Percentiles rank a stretch among this genome's conserved stretches.
Evolutionary conservation across 2,888 invertebrate species (phyloP).

Genomic region (Tiliacea aurago): DNA sequence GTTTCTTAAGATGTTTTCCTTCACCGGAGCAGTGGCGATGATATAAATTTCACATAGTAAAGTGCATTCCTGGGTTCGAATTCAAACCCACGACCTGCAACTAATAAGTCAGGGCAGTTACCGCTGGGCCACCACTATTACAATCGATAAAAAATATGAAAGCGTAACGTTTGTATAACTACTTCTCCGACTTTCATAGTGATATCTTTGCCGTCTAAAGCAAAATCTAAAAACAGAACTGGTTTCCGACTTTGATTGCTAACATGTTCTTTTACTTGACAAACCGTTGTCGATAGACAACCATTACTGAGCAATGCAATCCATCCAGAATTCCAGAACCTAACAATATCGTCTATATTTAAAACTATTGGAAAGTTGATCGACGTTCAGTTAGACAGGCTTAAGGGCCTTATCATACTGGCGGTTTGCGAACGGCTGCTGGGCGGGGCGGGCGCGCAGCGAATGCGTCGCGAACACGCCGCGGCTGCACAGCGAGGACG

Average conservation of each 20-base stretch:
- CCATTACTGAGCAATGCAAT: constrained; percentile 2
- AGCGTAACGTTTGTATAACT: neutral
- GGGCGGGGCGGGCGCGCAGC: too few relatives aligned
- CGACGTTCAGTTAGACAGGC: neutral
- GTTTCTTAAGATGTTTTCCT: too few relatives aligned
- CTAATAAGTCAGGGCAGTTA: too few relatives aligned
- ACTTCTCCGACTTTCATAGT: neutral
- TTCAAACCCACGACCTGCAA: too few relatives aligned
- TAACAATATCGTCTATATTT: neutral
- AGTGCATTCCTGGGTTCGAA: too few relatives aligned
- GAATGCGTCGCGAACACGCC: too few relatives aligned
- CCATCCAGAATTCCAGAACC: too few relatives aligned
- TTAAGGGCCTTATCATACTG: too few relatives aligned
- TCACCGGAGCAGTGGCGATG: too few relatives aligned
- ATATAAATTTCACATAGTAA: too few relatives aligned
- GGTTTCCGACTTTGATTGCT: neutral
- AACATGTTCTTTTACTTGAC: neutral
- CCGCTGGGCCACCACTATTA: neutral
- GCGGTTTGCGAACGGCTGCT: too few relatives aligned
- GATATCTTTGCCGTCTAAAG: neutral
- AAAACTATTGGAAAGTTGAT: neutral
- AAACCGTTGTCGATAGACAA: neutral
- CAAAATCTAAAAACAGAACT: neutral
- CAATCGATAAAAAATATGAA: constrained; percentile 6
- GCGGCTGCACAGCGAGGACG: too few relatives aligned